Conservation (phyloP, 2,888 invertebrate genomes). For the Arrhopalites spinosus region DNA sequence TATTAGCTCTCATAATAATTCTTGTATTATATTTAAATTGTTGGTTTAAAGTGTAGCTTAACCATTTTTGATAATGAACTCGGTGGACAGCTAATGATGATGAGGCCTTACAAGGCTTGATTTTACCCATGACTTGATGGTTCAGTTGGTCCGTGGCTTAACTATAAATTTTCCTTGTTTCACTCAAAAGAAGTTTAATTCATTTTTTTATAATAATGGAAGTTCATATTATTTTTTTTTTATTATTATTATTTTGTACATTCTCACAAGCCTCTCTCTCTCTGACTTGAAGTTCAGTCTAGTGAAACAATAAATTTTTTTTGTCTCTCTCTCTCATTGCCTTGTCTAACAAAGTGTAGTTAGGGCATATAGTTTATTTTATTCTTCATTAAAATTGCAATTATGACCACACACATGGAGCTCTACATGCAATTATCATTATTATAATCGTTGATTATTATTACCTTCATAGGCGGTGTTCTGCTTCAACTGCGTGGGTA, state of each 20-base stretch:
- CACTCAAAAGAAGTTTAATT: not conserved
- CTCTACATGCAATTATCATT: conserved; percentile 38
- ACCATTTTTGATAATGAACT: conserved; percentile 24
- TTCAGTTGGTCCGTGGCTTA: not conserved
- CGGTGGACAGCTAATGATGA: conserved; percentile 25
- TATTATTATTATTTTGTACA: not conserved
- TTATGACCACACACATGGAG: conserved; percentile 35
- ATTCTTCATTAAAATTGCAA: conserved; percentile 31
- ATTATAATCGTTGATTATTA: conserved; percentile 33
- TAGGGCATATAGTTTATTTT: conserved; percentile 7
- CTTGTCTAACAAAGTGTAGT: conserved; percentile 8
- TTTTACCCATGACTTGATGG: not conserved
- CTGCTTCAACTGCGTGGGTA: not conserved
- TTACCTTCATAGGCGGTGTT: conserved; percentile 19
- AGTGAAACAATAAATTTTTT: not conserved
- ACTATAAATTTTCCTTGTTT: not conserved
- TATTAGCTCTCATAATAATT: too few species aligned
- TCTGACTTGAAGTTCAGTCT: not conserved
- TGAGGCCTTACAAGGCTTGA: conserved; percentile 18
- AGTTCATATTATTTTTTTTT: not conserved
- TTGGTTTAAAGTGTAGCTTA: not conserved
- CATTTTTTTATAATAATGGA: not conserved
- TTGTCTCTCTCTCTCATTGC: too few species aligned
- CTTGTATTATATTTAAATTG: not conserved
- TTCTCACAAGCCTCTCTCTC: not conserved